A percentile compares a stretch with the other conserved stretches of the same genome.
Conservation (phyloP, 2,797 vertebrate species). For the Chrysocyon brachyurus region DNA sequence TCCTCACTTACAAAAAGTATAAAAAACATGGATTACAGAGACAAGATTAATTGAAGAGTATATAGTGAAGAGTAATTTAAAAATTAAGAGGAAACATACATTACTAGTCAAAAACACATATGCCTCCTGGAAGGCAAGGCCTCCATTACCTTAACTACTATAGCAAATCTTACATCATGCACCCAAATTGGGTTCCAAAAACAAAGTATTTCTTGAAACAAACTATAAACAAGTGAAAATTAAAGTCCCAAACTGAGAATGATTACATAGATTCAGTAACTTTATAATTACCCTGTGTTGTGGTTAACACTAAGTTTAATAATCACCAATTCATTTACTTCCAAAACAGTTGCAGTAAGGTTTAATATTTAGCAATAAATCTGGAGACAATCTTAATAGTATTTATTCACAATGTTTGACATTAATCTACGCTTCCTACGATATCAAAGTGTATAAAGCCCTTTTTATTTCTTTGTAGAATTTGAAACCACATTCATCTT, state of each 20-base stretch:
- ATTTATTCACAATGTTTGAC: neutral
- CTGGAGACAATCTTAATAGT: neutral
- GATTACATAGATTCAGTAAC: neutral
- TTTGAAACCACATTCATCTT: neutral
- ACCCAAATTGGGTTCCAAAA: neutral
- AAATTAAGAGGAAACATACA: slow-evolving; percentile 19
- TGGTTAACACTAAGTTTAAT: slow-evolving; percentile 18
- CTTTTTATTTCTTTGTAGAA: slow-evolving; percentile 52
- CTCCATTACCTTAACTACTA: slow-evolving; percentile 18
- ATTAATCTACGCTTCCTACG: slow-evolving; percentile 27
- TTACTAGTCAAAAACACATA: slow-evolving; percentile 17
- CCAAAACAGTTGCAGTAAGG: slow-evolving; percentile 1
- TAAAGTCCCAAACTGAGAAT: slow-evolving; percentile 42
- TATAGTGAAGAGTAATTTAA: neutral
- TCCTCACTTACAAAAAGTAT: slow-evolving; percentile 44
- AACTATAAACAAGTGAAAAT: slow-evolving; percentile 49
- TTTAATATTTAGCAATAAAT: slow-evolving; percentile 44
- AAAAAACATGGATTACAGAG: neutral
- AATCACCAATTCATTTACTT: slow-evolving; percentile 41
- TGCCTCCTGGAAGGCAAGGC: neutral
- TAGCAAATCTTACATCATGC: neutral
- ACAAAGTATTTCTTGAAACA: slow-evolving; percentile 17
- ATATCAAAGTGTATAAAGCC: neutral
- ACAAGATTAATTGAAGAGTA: slow-evolving; percentile 44
- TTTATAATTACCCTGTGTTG: slow-evolving; percentile 17